phyloP scores from a whole-genome alignment of 2,797 vertebrate genomes.

The Sebastiscus tertius region DNA sequence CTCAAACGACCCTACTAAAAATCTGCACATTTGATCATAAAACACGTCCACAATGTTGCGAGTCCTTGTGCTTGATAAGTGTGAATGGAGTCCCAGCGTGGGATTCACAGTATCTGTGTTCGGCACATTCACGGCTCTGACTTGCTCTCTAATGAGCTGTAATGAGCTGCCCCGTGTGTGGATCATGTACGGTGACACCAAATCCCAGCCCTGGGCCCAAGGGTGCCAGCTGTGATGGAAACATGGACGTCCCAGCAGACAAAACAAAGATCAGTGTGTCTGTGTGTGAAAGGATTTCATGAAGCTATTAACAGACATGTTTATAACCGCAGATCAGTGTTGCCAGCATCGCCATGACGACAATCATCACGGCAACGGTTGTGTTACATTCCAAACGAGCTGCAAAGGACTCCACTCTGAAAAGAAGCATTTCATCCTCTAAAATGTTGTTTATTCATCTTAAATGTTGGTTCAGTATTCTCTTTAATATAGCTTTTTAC shows the following conservation, averaged over 20 bases:
- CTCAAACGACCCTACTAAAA: accelerated
- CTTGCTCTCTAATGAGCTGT: conserved; percentile 45
- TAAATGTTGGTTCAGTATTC: neutral
- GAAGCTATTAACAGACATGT: conserved; percentile 73
- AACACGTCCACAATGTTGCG: neutral
- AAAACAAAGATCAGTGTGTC: conserved; percentile 24
- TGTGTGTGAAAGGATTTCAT: conserved; percentile 26
- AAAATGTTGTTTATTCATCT: neutral
- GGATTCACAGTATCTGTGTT: conserved; percentile 1
- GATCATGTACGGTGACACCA: conserved; percentile 18
- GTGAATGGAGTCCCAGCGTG: neutral
- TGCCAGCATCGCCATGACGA: conserved; percentile 38
- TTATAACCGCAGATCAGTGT: conserved; percentile 44
- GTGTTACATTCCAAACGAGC: conserved; percentile 6
- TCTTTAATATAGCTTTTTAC: neutral
- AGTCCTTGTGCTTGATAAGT: neutral
- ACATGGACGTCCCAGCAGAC: conserved; percentile 27
- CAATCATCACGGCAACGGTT: conserved; percentile 1
- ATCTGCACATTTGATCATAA: neutral
- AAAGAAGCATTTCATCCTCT: neutral
- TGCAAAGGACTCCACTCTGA: neutral
- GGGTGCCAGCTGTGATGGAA: conserved; percentile 61
- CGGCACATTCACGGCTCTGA: conserved; percentile 1
- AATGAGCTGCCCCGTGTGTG: conserved; percentile 36
- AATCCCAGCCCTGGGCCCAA: neutral